Conservation (phyloP, 2,797 vertebrate species). For the Monodelphis domestica region DNA sequence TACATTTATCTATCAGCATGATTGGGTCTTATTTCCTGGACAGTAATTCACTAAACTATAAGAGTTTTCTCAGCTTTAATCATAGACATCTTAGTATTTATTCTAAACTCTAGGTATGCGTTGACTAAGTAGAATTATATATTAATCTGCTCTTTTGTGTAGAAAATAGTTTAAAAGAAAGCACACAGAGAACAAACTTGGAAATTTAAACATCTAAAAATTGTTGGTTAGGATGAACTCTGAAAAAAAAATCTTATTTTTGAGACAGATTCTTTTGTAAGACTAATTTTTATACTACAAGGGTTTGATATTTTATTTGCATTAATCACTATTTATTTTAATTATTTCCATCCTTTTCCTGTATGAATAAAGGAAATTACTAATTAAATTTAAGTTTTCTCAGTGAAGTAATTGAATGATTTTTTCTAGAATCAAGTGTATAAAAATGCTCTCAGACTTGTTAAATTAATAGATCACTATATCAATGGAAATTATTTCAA, state of each 20-base stretch:
- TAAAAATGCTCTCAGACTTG: not conserved
- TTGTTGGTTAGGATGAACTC: not conserved
- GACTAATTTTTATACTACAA: constrained; percentile 32
- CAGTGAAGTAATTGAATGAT: constrained; percentile 7
- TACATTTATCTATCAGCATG: constrained; percentile 25
- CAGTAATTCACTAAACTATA: constrained; percentile 19
- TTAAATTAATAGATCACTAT: not conserved
- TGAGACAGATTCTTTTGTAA: not conserved
- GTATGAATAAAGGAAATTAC: not conserved
- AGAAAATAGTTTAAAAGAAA: not conserved
- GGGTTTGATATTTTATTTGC: constrained; percentile 16
- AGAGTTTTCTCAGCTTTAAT: constrained; percentile 31
- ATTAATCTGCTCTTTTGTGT: not conserved
- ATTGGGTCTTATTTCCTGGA: constrained; percentile 52
- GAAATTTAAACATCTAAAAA: not conserved
- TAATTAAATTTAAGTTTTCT: not conserved
- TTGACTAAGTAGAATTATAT: not conserved
- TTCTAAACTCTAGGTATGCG: not conserved
- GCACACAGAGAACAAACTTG: not conserved
- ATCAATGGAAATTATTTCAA: not conserved
- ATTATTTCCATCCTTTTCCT: not conserved
- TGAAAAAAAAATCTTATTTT: constrained; percentile 23
- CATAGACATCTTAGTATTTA: constrained; percentile 61
- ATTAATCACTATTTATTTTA: not conserved
- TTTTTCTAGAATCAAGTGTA: not conserved